A percentile compares a stretch with the other conserved stretches of the same genome.
These are phyloP conservation scores for Sander lucioperca DNA, from an alignment of 2,113 vertebrate genomes.

Conservation along the genomic window DNA sequence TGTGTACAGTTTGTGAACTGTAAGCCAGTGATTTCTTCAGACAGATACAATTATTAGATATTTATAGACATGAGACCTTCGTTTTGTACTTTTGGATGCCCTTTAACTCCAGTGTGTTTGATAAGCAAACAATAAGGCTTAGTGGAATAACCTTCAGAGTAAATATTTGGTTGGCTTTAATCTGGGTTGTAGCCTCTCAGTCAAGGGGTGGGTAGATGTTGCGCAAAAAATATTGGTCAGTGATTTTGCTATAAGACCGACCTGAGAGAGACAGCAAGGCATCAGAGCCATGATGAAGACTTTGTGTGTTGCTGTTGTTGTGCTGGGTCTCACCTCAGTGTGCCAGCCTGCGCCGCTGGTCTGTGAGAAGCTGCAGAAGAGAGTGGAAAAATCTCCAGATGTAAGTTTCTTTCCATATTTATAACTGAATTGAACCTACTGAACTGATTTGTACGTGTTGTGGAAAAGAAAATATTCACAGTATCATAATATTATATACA, in stretches of 20 bases:
- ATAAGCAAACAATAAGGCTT: background rate
- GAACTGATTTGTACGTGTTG: background rate
- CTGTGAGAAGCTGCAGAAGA: constrained; percentile 42
- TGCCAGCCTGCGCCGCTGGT: constrained; percentile 41
- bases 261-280: background rate
- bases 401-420: constrained; percentile 42
- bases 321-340: constrained; percentile 48
- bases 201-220: background rate
- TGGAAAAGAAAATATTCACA: too few species aligned
- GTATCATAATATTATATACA: too few species aligned
- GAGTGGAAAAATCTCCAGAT: constrained; percentile 8
- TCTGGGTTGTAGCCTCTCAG: fast-evolving
- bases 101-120: constrained; percentile 18
- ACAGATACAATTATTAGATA: too few species aligned
- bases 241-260: constrained; percentile 15
- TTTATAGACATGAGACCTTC: too few species aligned
- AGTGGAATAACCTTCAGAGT: background rate
- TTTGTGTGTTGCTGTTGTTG: constrained; percentile 37
- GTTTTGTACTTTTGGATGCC: too few species aligned
- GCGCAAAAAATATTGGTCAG: constrained; percentile 34
- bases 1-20: too few species aligned
- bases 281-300: constrained; percentile 47
- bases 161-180: background rate
- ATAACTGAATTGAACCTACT: background rate
- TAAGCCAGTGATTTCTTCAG: too few species aligned